Evolutionary conservation across 1,140 invertebrate species (phyloP).

Genomic region (Trichonephila clavipes): DNA sequence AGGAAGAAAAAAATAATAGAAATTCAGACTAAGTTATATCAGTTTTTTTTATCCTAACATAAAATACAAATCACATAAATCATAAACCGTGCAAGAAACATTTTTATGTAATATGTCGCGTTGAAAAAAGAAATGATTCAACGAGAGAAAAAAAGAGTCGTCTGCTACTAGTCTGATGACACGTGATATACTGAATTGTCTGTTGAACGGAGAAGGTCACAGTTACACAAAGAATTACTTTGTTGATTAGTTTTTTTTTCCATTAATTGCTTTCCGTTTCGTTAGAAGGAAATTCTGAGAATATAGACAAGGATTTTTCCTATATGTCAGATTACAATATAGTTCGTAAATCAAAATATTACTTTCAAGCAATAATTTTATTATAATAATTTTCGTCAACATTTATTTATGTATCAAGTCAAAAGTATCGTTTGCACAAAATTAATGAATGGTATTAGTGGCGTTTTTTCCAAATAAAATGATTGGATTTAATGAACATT

Average conservation of each 20-base stretch:
- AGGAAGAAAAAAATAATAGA: too few species aligned
- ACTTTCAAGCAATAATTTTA: too few species aligned
- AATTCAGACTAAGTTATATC: too few species aligned
- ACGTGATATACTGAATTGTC: background rate
- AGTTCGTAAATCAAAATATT: too few species aligned
- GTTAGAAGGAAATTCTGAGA: background rate
- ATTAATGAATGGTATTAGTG: too few species aligned
- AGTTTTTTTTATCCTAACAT: too few species aligned
- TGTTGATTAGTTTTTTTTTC: background rate
- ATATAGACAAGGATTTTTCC: background rate
- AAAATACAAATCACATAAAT: conserved; percentile 6
- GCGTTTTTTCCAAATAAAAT: too few species aligned
- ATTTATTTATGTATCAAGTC: too few species aligned
- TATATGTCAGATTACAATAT: too few species aligned
- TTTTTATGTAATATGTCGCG: conserved; percentile 12
- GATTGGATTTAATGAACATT: too few species aligned
- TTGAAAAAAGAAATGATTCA: background rate
- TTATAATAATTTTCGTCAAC: too few species aligned
- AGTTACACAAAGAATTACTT: conserved; percentile 15
- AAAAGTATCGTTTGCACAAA: too few species aligned
- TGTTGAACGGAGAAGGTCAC: background rate
- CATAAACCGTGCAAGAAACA: background rate
- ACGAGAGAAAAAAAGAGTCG: background rate
- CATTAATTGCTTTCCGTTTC: background rate
- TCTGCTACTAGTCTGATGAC: background rate